Evolutionary conservation across 2,888 invertebrate genomes (phyloP).

Genomic region (Apodemia duryi): DNA sequence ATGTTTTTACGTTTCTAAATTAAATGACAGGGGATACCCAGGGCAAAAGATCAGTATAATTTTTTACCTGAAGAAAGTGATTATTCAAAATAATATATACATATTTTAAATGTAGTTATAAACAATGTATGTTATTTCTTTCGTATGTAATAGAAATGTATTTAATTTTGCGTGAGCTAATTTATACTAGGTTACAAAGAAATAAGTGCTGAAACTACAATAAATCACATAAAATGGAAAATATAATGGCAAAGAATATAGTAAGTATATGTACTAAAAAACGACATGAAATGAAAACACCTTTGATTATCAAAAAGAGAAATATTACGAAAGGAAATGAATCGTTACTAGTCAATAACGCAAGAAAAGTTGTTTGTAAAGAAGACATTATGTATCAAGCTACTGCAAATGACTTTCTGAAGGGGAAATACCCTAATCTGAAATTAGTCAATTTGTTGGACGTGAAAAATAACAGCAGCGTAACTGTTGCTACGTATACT

Average conservation of each 20-base stretch:
- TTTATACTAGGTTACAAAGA: background rate
- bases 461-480: constrained; percentile 38
- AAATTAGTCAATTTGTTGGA: constrained; percentile 43
- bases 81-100: background rate
- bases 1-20: too few species aligned
- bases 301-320: constrained; percentile 17
- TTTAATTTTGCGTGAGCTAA: background rate
- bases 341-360: constrained; percentile 13
- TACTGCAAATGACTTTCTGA: constrained; percentile 42
- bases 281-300: background rate
- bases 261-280: background rate
- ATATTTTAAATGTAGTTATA: too few species aligned
- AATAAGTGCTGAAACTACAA: background rate
- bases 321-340: constrained; percentile 23
- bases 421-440: constrained; percentile 43
- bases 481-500: constrained; percentile 44
- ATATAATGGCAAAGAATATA: background rate
- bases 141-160: background rate
- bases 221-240: background rate
- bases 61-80: background rate
- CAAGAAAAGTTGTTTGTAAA: constrained; percentile 24
- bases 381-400: constrained; percentile 48
- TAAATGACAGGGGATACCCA: constrained; percentile 21
- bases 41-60: background rate
- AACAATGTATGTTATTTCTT: too few species aligned